Evolutionary conservation across 2,888 invertebrate genomes (phyloP), one percentile per base, ranked within the genome.

Genomic region (Apoda limacodes): DNA sequence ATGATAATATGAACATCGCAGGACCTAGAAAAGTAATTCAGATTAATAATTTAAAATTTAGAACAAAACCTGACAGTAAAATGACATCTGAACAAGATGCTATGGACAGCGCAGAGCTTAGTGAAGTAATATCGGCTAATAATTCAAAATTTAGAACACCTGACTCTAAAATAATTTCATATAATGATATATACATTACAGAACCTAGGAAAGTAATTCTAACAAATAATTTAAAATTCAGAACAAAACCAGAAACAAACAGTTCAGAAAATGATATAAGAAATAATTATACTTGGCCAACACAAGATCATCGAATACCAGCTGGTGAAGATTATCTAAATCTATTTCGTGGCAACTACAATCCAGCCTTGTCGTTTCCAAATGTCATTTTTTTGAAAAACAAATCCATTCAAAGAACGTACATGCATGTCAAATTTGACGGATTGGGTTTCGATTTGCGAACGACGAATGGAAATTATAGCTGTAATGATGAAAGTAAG

Each of bases 331-430:
- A 51, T 1, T 69, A 52, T 34, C 34, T 60, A 1, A 39, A 52
- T 5, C 39, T 75, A 6, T 72, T 75, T 41, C 50, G 51, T 38
- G 54, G 55, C 40, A 9, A 41, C 46, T 11, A 40, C 43, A 5
- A 44, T 39, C 0, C 9, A 14, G 2, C 5, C 4, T 39, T 3
- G 41, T 42, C 1, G 32, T 45, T 5, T 39, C 52, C 15, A 30
- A n/a, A n/a, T n/a, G n/a, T n/a, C n/a, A n/a, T 36, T 28, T 42
- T 46, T 10, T 22, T 57, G 22, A 64, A 68, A 24, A 67, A 68
- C 23, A 74, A 75, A 22, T 53, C 57, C 0, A 42, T 53, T 2
- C 32, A n/a, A n/a, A n/a, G n/a, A n/a, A n/a, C n/a, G n/a, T n/a
- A n/a, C 0, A 63, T 60, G 62, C 42, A 48, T 10, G 31, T 49